Base-by-base conservation (phyloP, 2,888 invertebrate genomes). In the Pristionchus mayeri region DNA sequence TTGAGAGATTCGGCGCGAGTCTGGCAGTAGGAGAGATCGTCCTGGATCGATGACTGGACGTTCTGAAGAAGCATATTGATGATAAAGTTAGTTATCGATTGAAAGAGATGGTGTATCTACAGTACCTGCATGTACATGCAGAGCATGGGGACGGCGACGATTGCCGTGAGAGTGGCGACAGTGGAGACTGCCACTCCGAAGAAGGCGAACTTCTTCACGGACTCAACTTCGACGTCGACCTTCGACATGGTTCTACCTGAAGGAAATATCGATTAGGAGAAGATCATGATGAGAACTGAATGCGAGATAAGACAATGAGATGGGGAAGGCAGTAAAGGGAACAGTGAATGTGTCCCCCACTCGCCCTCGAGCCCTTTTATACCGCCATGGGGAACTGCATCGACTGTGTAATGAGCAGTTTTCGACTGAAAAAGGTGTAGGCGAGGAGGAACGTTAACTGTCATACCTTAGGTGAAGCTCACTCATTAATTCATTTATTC, bases 101-200 rank as follows among this genome's bases (percentile, higher is more conserved):
- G 34, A 27, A 63, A 27, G 27, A 63, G 27, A n/a, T 11, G n/a
- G 21, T 57, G 21, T 57, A 18, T 7, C 34, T 75, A 27, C 54
- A 4, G 63, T 63, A 63, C 75, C 79, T 79, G 79, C 57, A 90
- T 86, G 86, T 90, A 90, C 63, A 82, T 89, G 86, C 88, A 90
- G 76, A 90, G 86, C 89, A 90, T 90, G n/a, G 90, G 90, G 40
- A 90, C 84, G 85, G 86, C 84, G 30, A 90, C 84, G 37, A 87
- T 86, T 52, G 89, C 89, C 27, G 88, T 87, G 13, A 90, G 54
- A 24, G 87, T 87, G 48, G 90, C 88, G 30, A 90, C 85, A 24
- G 89, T 89, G 78, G 85, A 86, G 52, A 90, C 85, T 52, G 86
- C 81, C 54, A 90, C 87, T 11, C 89, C 90, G 67, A 86, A 85